Evolutionary conservation across 2,797 vertebrate genomes (phyloP).

Genomic region (Distichodus sexfasciatus): DNA sequence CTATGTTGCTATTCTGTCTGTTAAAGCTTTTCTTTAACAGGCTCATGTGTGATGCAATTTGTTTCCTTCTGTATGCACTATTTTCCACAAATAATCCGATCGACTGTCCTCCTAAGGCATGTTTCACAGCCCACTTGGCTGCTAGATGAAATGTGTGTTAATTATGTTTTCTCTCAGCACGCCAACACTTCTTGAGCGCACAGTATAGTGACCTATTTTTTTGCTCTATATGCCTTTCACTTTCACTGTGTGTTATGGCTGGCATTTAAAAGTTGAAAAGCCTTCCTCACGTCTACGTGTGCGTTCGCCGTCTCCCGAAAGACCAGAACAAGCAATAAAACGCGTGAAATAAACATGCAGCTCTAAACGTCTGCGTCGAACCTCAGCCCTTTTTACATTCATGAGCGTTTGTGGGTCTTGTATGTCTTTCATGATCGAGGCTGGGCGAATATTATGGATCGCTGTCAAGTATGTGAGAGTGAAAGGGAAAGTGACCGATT

Average conservation of each 20-base stretch:
- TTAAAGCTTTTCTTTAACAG: too few relatives aligned
- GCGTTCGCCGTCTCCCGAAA: too few relatives aligned
- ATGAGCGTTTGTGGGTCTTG: neutral
- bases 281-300: too few relatives aligned
- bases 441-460: neutral
- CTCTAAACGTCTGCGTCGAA: conserved; percentile 25
- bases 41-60: too few relatives aligned
- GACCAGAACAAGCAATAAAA: conserved; percentile 44
- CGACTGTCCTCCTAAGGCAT: neutral
- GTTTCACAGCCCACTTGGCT: conserved; percentile 42
- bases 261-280: too few relatives aligned
- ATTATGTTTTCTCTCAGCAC: conserved; percentile 65
- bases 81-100: too few relatives aligned
- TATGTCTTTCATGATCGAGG: neutral
- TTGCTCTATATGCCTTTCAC: conserved; percentile 55
- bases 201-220: conserved; percentile 15
- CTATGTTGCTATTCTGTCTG: too few relatives aligned
- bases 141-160: conserved; percentile 54
- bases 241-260: too few relatives aligned
- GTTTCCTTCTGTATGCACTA: neutral
- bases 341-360: conserved; percentile 30
- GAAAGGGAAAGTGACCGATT: too few relatives aligned
- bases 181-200: conserved; percentile 13
- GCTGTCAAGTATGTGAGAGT: too few relatives aligned
- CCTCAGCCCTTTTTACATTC: neutral